Evolutionary conservation across 23 tunicate species (phyloP).

Genomic region (Trididemnum clinides): DNA sequence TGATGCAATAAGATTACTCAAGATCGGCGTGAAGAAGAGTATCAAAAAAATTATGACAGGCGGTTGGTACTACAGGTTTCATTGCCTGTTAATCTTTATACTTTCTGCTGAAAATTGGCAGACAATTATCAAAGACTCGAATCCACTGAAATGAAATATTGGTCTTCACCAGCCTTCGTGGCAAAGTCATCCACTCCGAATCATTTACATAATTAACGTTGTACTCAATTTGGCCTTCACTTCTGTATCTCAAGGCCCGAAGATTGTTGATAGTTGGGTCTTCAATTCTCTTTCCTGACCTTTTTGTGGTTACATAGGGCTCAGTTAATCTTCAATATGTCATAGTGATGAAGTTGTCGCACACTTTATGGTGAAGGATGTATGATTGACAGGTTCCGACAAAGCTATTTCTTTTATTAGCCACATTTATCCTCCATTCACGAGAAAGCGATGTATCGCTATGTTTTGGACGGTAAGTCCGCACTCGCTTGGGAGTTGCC

Average conservation of each 20-base stretch:
- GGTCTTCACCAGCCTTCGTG: not conserved
- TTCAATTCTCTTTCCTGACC: not conserved
- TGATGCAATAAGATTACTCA: too few relatives aligned
- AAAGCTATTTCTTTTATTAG: not conserved
- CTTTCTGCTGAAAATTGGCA: not conserved
- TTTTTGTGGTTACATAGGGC: not conserved
- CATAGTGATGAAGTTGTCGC: not conserved
- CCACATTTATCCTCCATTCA: too few relatives aligned
- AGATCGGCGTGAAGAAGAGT: too few relatives aligned
- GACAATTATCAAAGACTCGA: not conserved
- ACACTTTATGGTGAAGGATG: not conserved
- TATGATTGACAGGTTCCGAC: not conserved
- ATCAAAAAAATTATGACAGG: not conserved
- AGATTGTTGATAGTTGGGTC: not conserved
- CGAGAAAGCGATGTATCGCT: too few relatives aligned
- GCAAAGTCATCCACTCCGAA: not conserved
- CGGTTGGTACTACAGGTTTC: not conserved
- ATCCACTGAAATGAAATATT: not conserved
- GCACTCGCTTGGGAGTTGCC: too few relatives aligned
- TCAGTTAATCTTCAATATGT: not conserved
- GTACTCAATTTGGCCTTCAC: not conserved
- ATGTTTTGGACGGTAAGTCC: too few relatives aligned
- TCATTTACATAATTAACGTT: not conserved
- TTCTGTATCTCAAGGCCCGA: not conserved
- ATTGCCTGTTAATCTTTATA: not conserved